Base-by-base conservation (phyloP, 1,140 invertebrate species). In the Pogonomyrmex californicus region DNA sequence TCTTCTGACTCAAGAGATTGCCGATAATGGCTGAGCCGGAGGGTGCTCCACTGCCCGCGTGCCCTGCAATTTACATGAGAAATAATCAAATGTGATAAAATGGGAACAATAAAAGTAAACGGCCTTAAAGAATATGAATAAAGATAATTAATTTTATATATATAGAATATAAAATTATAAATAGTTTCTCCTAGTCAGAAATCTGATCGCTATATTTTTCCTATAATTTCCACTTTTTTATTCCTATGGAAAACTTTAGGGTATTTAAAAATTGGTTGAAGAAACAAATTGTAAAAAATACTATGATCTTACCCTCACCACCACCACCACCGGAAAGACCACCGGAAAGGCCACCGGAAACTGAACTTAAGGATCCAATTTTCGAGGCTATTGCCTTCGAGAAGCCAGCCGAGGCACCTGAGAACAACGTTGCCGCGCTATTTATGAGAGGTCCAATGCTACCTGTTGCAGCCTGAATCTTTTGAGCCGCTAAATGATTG, bases 371-470 rank as follows among this genome's bases (percentile, higher is more conserved):
- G 0, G 94, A 94, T 1, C 93, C 94, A 12, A 95, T 71, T 91
- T 95, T 95, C 3, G 91, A 92, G 1, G 77, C 92, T 4, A 95
- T 30, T 0, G 94, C 93, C 10, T 91, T 92, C 0, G 92, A 10
- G 10, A 95, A 38, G 0, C 95, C 95, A 17, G 60, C 88, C 4
- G 88, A 91, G 0, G 93, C 93, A 2, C 90, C 86, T 0, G 92
- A 71, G 2, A 95, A 41, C 58, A 95, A 94, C 0, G 94, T 94
- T 30, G 94, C 92, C 0, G 93, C 95, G 36, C 94, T 92, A 68
- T 94, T 94, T 10, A 95, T 58, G 0, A 94, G 66, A 0, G 95
- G 95, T 0, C 94, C 94, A 5, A 95, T 93, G 56, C 94, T 93
- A 0, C 90, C 91, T 0, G 91, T 91, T 2, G 93, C 87, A 0